Conservation (phyloP, 2,113 vertebrate species). For the Periophthalmus modestus region DNA sequence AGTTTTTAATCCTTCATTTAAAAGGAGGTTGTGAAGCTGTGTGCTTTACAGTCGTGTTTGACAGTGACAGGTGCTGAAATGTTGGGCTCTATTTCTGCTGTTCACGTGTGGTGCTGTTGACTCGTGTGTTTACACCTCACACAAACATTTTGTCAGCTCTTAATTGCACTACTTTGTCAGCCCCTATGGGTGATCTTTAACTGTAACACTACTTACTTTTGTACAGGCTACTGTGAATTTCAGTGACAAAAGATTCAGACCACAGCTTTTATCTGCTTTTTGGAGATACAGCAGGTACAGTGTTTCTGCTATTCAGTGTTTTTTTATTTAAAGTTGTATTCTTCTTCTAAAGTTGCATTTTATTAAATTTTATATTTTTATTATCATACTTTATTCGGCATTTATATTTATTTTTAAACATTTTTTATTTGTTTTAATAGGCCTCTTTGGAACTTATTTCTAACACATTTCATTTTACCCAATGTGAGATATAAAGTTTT, state of each 20-base stretch:
- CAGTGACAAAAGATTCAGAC: constrained; percentile 16
- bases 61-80: constrained; percentile 61
- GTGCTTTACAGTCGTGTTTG: constrained; percentile 92
- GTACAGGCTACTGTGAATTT: constrained; percentile 33
- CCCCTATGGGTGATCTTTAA: constrained; percentile 54
- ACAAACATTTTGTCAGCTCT: constrained; percentile 67
- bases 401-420: too few species aligned
- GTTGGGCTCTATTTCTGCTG: constrained; percentile 50
- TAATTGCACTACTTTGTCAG: constrained; percentile 67
- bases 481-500: too few species aligned
- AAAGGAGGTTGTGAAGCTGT: constrained; percentile 63
- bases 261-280: constrained; percentile 39
- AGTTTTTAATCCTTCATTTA: background rate
- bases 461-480: too few species aligned
- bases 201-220: constrained; percentile 16
- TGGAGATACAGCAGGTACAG: constrained; percentile 6
- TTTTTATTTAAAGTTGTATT: too few species aligned
- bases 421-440: too few species aligned
- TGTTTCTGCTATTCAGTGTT: too few species aligned
- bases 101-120: constrained; percentile 51
- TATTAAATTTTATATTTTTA: too few species aligned
- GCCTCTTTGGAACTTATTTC: too few species aligned
- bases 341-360: too few species aligned
- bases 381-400: too few species aligned
- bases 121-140: constrained; percentile 71